These are phyloP conservation scores for Lophura nycthemera DNA, from an alignment of 2,113 vertebrate species.

Conservation along the genomic window DNA sequence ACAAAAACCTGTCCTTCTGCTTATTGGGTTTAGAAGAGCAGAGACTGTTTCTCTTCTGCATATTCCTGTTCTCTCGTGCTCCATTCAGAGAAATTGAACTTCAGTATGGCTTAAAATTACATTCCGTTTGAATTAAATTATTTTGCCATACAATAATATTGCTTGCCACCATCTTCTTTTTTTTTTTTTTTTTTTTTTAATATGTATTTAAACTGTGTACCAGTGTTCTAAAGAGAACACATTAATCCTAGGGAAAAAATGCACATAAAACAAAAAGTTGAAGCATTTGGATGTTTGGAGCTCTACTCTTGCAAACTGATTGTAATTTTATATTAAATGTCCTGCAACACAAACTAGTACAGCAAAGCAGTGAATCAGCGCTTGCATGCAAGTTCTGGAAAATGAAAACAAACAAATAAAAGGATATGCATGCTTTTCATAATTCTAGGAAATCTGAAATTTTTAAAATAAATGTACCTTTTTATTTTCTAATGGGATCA, in stretches of 20 bases:
- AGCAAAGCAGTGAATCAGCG: background rate
- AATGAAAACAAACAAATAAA: background rate
- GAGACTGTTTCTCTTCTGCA: background rate
- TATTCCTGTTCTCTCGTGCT: background rate
- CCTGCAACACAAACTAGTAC: background rate
- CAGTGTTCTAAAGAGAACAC: background rate
- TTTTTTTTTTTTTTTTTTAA: background rate
- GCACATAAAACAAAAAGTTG: background rate
- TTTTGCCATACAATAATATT: background rate
- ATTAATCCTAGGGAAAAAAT: background rate
- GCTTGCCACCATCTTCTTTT: background rate
- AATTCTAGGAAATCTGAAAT: background rate
- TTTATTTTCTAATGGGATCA: background rate
- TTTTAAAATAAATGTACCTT: background rate
- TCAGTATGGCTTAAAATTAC: background rate
- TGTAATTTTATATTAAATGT: background rate
- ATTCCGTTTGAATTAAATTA: background rate
- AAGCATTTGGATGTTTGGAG: background rate
- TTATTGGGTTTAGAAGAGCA: background rate
- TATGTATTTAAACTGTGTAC: background rate
- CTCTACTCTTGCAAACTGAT: background rate
- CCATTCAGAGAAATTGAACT: background rate
- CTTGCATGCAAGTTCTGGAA: background rate
- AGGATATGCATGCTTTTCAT: background rate
- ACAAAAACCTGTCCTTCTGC: fast-evolving